These are phyloP conservation scores for Ips typographus DNA, from an alignment of 1,140 invertebrate species.

Conservation along the genomic window DNA sequence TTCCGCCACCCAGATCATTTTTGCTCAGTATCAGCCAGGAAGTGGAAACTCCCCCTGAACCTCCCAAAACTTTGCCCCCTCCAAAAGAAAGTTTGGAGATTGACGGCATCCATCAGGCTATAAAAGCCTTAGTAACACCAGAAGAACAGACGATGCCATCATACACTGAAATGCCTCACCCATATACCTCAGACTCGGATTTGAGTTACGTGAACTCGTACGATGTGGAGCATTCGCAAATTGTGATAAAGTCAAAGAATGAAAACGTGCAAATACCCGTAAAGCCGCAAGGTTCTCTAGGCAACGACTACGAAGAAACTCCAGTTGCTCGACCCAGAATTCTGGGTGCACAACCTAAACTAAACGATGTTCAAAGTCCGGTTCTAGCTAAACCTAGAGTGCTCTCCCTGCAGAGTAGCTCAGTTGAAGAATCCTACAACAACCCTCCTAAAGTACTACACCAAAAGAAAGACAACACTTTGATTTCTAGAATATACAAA, in stretches of 20 bases:
- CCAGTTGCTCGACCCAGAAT: slow-evolving; percentile 15
- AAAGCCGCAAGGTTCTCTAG: slow-evolving; percentile 15
- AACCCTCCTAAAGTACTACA: slow-evolving; percentile 28
- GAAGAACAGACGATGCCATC: background rate
- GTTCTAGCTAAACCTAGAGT: background rate
- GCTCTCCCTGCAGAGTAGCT: background rate
- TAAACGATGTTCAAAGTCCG: background rate
- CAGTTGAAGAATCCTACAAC: background rate
- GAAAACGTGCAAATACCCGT: slow-evolving; percentile 32
- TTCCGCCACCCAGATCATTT: background rate
- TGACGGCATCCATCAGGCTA: slow-evolving; percentile 24
- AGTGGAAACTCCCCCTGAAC: slow-evolving; percentile 9
- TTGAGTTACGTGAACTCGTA: slow-evolving; percentile 44
- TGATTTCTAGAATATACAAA: slow-evolving; percentile 43
- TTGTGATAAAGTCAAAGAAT: slow-evolving; percentile 29
- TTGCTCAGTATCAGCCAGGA: background rate
- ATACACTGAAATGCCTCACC: slow-evolving; percentile 19
- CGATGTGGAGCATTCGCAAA: slow-evolving; percentile 40
- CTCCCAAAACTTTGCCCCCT: slow-evolving; percentile 14
- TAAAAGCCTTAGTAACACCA: slow-evolving; percentile 23
- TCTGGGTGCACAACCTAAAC: slow-evolving; percentile 7
- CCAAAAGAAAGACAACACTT: slow-evolving; percentile 42
- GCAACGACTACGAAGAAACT: slow-evolving; percentile 10
- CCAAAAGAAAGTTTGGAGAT: slow-evolving; percentile 1
- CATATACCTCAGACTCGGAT: slow-evolving; percentile 44